Base-by-base conservation (phyloP, 2,888 invertebrate species). In the Linnaemya tessellans region DNA sequence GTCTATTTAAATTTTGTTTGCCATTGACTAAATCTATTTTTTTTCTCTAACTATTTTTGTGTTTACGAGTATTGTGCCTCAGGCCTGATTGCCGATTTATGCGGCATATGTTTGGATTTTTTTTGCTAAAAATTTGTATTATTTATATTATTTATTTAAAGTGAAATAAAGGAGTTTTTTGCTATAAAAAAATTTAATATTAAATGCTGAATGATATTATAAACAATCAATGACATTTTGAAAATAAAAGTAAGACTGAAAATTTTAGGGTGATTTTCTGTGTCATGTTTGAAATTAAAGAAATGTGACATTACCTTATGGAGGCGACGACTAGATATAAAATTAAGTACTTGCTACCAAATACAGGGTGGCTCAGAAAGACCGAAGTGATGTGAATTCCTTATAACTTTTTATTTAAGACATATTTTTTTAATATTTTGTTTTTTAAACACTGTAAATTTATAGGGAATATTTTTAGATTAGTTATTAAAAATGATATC, bases 1-100 rank as follows among this genome's bases (percentile, higher is more conserved):
- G 38, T 68, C 46, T 67, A 35, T 22, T 67, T 62, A 18, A 20
- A 78, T 78, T 65, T 78, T 77, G 71, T 78, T 83, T 83, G 83
- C 43, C 43, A 67, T 73, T 54, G 46, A 51, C 67, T 80, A 74
- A 74, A 80, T 80, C 68, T 89, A 88, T 89, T 88, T 88, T 75
- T 68, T 62, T n/a, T n/a, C n/a, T 58, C 18, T 5, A 20, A 22
- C 41, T 65, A 68, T 46, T 60, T 75, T 70, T 65, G 20, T 60
- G 38, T 74, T 71, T 51, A n/a, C n/a, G n/a, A n/a, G n/a, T n/a
- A 58, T 70, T 80, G 15, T 51, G 80, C 83, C 83, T 43, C 56
- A 78, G 80, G 86, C 30, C 51, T 78, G 56, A 64, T 56, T 80
- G 64, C 75, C 20, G 4, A 71, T 77, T 65, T 71, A 43, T 62